Conservation (phyloP, 2,888 invertebrate genomes). For the Rotaria magnacalcarata region DNA sequence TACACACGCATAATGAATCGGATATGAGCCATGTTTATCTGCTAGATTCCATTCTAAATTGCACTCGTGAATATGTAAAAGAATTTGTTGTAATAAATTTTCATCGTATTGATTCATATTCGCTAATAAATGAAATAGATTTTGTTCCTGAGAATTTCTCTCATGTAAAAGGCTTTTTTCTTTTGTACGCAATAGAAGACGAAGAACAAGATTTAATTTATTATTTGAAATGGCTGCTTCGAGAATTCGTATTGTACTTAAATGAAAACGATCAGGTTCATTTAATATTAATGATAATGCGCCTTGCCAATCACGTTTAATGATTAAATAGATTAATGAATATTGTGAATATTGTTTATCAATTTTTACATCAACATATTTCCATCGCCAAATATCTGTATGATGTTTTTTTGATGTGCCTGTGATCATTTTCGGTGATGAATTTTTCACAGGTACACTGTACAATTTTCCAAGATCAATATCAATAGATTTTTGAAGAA, state of each 20-base stretch:
- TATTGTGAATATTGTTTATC: background rate
- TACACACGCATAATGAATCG: slow-evolving; percentile 35
- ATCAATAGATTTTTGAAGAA: slow-evolving; percentile 4
- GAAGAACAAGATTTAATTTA: slow-evolving; percentile 21
- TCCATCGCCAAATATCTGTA: background rate
- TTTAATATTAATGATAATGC: slow-evolving; percentile 34
- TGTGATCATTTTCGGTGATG: background rate
- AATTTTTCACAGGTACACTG: background rate
- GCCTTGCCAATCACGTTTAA: slow-evolving; percentile 35
- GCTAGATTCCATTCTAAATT: background rate
- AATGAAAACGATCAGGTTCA: slow-evolving; percentile 24
- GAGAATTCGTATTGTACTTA: background rate
- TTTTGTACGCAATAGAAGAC: background rate
- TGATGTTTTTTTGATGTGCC: background rate
- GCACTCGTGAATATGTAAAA: background rate
- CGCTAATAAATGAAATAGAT: slow-evolving; percentile 25
- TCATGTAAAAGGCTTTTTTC: background rate
- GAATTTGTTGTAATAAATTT: background rate
- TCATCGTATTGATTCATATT: background rate
- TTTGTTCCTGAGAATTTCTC: background rate
- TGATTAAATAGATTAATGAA: background rate
- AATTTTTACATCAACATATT: background rate
- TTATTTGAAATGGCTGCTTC: slow-evolving; percentile 19
- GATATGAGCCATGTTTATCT: slow-evolving; percentile 24
- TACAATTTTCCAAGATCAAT: background rate